Evolutionary conservation across 1,140 invertebrate species (phyloP).

Genomic region (Hycleus phaleratus): DNA sequence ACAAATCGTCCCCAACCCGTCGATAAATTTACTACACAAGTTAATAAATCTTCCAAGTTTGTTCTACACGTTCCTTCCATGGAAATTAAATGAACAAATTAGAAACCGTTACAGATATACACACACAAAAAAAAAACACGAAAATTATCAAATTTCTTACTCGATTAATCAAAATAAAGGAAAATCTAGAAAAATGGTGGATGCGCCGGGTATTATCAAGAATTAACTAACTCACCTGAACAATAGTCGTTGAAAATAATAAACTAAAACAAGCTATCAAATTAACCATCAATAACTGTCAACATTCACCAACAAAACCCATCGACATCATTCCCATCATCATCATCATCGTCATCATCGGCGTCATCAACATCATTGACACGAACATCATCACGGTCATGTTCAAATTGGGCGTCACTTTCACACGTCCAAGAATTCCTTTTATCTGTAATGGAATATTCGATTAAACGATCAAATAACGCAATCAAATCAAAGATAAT

Average conservation of each 20-base stretch:
- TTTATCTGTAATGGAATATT: too few species aligned
- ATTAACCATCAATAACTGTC: slow-evolving; percentile 13
- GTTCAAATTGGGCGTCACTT: slow-evolving; percentile 17
- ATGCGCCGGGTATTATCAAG: neutral
- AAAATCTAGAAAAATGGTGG: neutral
- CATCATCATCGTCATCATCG: neutral
- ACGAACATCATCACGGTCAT: neutral
- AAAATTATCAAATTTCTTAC: too few species aligned
- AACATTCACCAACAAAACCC: slow-evolving; percentile 12
- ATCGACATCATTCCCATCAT: too few species aligned
- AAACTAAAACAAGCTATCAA: slow-evolving; percentile 9
- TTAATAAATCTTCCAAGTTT: too few species aligned
- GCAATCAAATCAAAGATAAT: too few species aligned
- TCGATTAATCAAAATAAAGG: neutral
- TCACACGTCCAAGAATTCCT: neutral
- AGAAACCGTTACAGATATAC: too few species aligned
- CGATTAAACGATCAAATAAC: too few species aligned
- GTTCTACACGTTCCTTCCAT: too few species aligned
- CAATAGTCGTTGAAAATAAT: slow-evolving; percentile 7
- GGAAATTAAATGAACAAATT: too few species aligned
- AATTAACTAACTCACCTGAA: slow-evolving; percentile 6
- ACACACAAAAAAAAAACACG: neutral
- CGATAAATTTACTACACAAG: slow-evolving; percentile 14
- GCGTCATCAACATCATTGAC: neutral
- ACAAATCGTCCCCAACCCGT: slow-evolving; percentile 18